Evolutionary conservation across 2,113 vertebrate species (phyloP), one percentile per base, ranked within the genome.

Genomic region (Xiphorhynchus elegans): DNA sequence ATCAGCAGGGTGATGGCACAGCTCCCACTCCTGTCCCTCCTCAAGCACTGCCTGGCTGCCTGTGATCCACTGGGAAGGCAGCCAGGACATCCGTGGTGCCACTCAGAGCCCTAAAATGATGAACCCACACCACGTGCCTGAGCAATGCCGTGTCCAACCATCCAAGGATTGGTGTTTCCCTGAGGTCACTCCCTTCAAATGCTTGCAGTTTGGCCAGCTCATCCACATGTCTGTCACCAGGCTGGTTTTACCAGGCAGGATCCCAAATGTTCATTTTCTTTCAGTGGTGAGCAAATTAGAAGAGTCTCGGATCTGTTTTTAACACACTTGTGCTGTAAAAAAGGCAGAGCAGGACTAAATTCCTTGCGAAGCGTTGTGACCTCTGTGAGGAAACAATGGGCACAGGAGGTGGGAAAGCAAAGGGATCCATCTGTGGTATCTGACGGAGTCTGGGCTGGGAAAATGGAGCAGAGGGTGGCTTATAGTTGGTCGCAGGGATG

Each of bases 261-360:
- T 93, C 96, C 96, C 97, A 91, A 95, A 87, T 6, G 39, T 95
- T 97, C 46, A 90, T 97, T 97, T 97, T 91, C 86, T 96, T 92
- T 78, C 83, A 82, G 96, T 69, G 88, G 92, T 64, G 96, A 95
- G 91, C 76, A 94, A 89, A 95, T 86, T 52, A 87, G 94, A 93
- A 81, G 94, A 82, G 92, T 89, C 95, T 97, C 95, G 75, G 95
- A 73, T 92, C 86, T 92, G 95, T 39, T 97, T 97, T 97, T 96
- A 95, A 95, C 31, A 75, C 95, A 81, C 81, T 95, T 91, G 89
- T 35, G 60, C 82, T 91, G 95, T 92, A 76, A 91, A 17, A 94
- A 95, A 96, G 95, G 80, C 52, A 40, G 97, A 96, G 90, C 16
- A 5, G 96, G 52, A 91, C 63, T 39, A 39, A 84, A 96, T 70